phyloP scores from a whole-genome alignment of 2,113 vertebrate species.

The human (Homo sapiens) region GRCh38 chr14:101410001-101410500 shows the following conservation, averaged over 20 bases:
- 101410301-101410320: neutral
- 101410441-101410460: neutral
- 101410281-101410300: neutral
- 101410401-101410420: neutral
- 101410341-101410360: neutral
- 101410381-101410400: rapidly evolving
- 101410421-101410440: neutral
- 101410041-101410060: too few relatives aligned
- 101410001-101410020: too few relatives aligned
- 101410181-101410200: neutral
- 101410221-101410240: neutral
- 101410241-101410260: neutral
- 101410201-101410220: neutral
- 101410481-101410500: neutral
- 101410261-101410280: neutral
- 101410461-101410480: neutral
- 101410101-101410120: neutral
- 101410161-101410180: neutral
- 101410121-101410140: neutral
- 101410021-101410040: too few relatives aligned
- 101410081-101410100: rapidly evolving
- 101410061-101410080: rapidly evolving
- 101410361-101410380: neutral
- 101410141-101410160: rapidly evolving
- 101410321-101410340: neutral